Base-by-base conservation (phyloP, 1,140 invertebrate species). In the Papilio dardanus region DNA sequence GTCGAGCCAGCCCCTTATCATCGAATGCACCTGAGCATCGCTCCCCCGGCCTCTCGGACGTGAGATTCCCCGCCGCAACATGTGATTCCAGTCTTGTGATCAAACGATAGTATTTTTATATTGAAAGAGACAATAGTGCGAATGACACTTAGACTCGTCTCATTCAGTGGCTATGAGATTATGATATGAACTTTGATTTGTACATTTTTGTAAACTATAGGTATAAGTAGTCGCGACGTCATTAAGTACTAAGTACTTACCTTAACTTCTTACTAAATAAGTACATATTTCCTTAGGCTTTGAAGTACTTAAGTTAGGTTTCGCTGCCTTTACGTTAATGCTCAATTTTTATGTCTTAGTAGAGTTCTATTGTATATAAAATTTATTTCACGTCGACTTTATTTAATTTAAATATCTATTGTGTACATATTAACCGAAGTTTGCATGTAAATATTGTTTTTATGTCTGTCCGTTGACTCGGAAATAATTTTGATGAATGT, bases 1-100 rank as follows among this genome's bases (percentile, higher is more conserved):
- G 92, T 97, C 96, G 50, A 97, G 95, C 80, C 97, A 97, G 88
- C 97, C 96, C 33, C 96, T 97, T 93, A 97, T 97, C 81, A 97
- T 97, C 82, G 97, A 97, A 94, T 97, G 97, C 94, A 97, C 97
- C 92, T 97, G 97, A 95, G 85, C 54, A 75, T 67, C 74, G 81
- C 81, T 68, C 76, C 76, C 50, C 76, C 50, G 75, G 24, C 67
- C 24, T 76, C 33, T 78, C 81, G 83, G 79, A 85, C 83, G 86
- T 83, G 83, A 84, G 81, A 79, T 83, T 85, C 83, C 88, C 87
- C 89, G 89, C 91, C 86, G 88, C 85, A 84, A 76, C 76, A 81
- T 89, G 89, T 92, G 90, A 92, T 92, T 89, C 83, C 86, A 85
- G 73, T 83, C 81, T 88, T 89, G 88, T 90, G 87, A 92, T 91